A percentile compares a stretch with the other conserved stretches of the same genome.
Evolutionary conservation across 37 sponge, comb jelly and placozoan species (phyloP).

Genomic region (Crambe crambe): DNA sequence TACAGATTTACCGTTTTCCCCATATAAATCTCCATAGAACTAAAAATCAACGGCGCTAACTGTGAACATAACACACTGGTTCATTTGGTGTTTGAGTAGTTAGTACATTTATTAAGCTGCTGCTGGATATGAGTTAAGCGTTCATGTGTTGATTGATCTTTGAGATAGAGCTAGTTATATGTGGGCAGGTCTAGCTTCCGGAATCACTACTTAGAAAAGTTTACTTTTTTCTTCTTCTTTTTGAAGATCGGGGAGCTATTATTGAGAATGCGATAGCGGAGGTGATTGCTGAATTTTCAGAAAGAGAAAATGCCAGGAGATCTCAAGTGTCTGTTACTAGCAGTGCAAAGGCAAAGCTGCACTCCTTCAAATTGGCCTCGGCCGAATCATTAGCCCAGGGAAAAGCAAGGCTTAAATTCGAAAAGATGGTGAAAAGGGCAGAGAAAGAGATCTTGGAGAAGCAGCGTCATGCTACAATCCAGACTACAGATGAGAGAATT

Average conservation of each 20-base stretch:
- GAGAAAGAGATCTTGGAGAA: not conserved
- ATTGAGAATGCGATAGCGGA: not conserved
- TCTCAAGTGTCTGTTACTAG: not conserved
- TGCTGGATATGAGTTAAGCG: too few relatives aligned
- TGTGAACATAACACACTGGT: too few relatives aligned
- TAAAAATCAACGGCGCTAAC: too few relatives aligned
- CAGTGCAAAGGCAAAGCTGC: not conserved
- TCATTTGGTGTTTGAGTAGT: too few relatives aligned
- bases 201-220: too few relatives aligned
- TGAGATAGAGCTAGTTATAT: too few relatives aligned
- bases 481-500: not conserved
- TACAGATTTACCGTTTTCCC: too few relatives aligned
- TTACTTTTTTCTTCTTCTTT: too few relatives aligned
- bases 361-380: not conserved
- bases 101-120: too few relatives aligned
- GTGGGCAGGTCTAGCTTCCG: too few relatives aligned
- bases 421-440: not conserved
- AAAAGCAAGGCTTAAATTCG: not conserved
- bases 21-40: too few relatives aligned
- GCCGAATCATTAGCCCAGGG: not conserved
- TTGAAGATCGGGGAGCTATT: not conserved
- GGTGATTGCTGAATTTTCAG: not conserved
- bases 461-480: not conserved
- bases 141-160: not conserved
- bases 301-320: not conserved